Base-by-base conservation (phyloP, 2,888 invertebrate species). In the Acronicta aceris region DNA sequence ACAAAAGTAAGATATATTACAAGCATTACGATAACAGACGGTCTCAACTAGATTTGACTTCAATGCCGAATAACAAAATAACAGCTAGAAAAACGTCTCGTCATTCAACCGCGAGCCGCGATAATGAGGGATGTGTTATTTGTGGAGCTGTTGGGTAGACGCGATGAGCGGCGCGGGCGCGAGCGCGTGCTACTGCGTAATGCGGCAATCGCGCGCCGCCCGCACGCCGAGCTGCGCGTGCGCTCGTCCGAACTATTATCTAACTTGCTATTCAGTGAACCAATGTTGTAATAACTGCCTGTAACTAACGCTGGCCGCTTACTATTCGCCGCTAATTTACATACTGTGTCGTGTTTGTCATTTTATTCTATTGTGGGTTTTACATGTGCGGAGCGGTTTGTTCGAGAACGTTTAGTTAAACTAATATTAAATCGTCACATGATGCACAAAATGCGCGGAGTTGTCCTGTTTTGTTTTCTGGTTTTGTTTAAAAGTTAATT, bases 1-100 rank as follows among this genome's bases (percentile, higher is more conserved):
- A 27, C n/a, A 38, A 38, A 38, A 38, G 38, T 38, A 46, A 16
- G n/a, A 38, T 36, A 17, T 25, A 30, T 10, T 36, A 13, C 36
- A 46, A 12, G 30, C 54, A 49, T 53, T 63, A 61, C 30, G 46
- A 61, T 53, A 65, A 41, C 43, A 49, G 41, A 55, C 58, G 48
- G 38, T n/a, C 38, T 38, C 45, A 58, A 57, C 56, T 21, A 59
- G 60, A 65, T 59, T 61, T 40, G 56, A 54, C 55, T 65, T 72
- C 75, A 72, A 75, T 72, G 75, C 42, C 75, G 65, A 73, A 62
- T 61, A 68, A 52, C 54, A 51, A 25, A 55, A 48, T 56, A 51
- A 52, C 46, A 47, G 30, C 16, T 50, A 45, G 41, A 52, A 57
- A 17, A 46, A 54, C 41, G 43, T 50, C 48, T 55, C 43, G 40